Base-by-base conservation (phyloP, 2,797 vertebrate genomes). In the Silurus lanzhouensis region DNA sequence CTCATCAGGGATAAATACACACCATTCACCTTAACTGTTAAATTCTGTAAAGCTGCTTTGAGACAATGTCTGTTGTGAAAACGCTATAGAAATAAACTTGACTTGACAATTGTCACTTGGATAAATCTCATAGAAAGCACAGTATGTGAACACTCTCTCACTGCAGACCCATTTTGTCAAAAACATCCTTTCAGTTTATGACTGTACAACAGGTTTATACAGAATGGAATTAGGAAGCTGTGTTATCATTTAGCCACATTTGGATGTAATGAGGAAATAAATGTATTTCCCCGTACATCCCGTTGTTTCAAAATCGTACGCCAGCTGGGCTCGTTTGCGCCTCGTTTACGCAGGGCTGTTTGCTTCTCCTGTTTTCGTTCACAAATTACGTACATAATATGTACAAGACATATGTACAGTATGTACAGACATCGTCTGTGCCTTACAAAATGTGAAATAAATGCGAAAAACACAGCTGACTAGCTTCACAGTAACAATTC, bases 241-340 rank as follows among this genome's bases (percentile, higher is more conserved):
- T 52, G 22, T 61, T 61, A 15, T 3, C 22, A 22, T 19, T n/a
- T 22, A 31, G 63, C 31, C 15, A 0, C 3, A 14, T 81, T 27
- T 17, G 20, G 10, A 74, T 13, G 31, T 63, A 79, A 75, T 61
- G 71, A 52, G 46, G 84, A 80, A 85, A 9, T 61, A 63, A 3
- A 20, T 0, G 20, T 7, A 66, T 67, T 67, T 75, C 48, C 48
- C 14, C 20, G 14, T 75, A 52, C 22, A 57, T 74, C 25, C 70
- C 19, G 20, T 63, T 57, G 63, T 64, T 85, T 81, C 70, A 75
- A 76, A 63, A 66, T 14, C 2, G 13, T 64, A 22, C 6, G 5
- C 48, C 27, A 17, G 38, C 22, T 1, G 38, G 38, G 38, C 38
- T 38, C 38, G 13, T 17, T 22, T 64, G 60, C 22, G 15, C 60